phyloP scores from a whole-genome alignment of 2,797 vertebrate species.

The Platalea minor region DNA sequence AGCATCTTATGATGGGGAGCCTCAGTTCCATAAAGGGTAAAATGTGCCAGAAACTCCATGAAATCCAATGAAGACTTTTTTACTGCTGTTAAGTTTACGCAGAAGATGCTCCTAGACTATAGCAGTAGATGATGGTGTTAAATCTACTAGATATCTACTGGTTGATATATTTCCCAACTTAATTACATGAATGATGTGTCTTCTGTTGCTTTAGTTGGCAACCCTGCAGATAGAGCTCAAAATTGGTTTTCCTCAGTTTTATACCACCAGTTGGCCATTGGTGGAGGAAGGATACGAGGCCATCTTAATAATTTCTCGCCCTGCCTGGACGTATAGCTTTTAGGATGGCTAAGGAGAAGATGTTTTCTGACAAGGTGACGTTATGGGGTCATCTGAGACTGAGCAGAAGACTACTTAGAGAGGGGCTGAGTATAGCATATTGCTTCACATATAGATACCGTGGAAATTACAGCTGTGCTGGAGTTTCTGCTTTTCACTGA shows the following conservation, averaged over 20 bases:
- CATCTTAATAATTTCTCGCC: background rate
- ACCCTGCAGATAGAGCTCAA: background rate
- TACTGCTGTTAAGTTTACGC: background rate
- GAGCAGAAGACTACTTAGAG: background rate
- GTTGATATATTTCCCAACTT: background rate
- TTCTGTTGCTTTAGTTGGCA: background rate
- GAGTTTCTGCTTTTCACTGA: background rate
- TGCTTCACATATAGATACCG: background rate
- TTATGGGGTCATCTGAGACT: background rate
- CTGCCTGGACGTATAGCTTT: background rate
- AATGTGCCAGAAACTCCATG: background rate
- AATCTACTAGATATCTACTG: background rate
- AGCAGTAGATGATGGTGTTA: background rate
- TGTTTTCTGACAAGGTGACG: background rate
- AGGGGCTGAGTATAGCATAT: background rate
- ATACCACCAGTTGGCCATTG: background rate
- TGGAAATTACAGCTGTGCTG: background rate
- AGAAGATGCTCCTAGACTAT: background rate
- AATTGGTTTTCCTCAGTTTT: background rate
- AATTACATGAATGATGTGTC: background rate
- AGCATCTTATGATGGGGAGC: background rate
- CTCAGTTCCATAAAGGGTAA: accelerated
- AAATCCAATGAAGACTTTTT: background rate
- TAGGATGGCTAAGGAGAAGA: background rate
- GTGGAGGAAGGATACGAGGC: background rate